Evolutionary conservation across 2,888 invertebrate species (phyloP).

Genomic region (Margaritifera margaritifera): DNA sequence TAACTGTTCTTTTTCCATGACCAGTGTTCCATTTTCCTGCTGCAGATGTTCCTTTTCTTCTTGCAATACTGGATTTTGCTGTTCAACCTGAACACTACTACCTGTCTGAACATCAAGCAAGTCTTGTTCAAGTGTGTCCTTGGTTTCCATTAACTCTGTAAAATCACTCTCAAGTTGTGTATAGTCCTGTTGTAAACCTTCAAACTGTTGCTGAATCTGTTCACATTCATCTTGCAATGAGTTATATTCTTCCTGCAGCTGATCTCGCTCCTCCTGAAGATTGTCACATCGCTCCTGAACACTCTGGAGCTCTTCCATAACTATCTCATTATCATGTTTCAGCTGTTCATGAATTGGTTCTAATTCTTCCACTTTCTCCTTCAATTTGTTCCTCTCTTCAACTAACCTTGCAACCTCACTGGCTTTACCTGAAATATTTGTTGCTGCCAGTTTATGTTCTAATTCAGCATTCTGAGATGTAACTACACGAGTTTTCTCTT

Average conservation of each 20-base stretch:
- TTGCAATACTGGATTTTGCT: slow-evolving; percentile 37
- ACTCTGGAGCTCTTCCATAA: slow-evolving; percentile 63
- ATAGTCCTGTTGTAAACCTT: slow-evolving; percentile 59
- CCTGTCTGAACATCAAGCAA: slow-evolving; percentile 44
- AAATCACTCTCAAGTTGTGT: slow-evolving; percentile 60
- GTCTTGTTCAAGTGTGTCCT: slow-evolving; percentile 59
- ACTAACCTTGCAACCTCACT: slow-evolving; percentile 58
- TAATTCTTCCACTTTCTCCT: slow-evolving; percentile 43
- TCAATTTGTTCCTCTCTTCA: slow-evolving; percentile 56
- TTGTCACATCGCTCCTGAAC: slow-evolving; percentile 40
- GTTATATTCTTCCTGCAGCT: slow-evolving; percentile 52
- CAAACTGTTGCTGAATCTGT: slow-evolving; percentile 51
- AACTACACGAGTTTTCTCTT: slow-evolving; percentile 51
- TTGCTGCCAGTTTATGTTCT: slow-evolving; percentile 46
- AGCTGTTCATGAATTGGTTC: slow-evolving; percentile 40
- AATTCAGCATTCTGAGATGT: slow-evolving; percentile 54
- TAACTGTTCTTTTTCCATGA: slow-evolving; percentile 54
- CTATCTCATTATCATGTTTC: slow-evolving; percentile 60
- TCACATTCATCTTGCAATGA: slow-evolving; percentile 57
- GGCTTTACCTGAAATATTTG: slow-evolving; percentile 54
- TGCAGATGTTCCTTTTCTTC: slow-evolving; percentile 41
- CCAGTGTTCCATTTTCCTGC: slow-evolving; percentile 49
- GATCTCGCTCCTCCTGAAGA: slow-evolving; percentile 40
- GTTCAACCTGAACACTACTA: slow-evolving; percentile 42
- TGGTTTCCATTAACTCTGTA: slow-evolving; percentile 57